These are phyloP conservation scores for Percopsis omiscomaycus DNA, from an alignment of 2,797 vertebrate genomes.

Conservation along the genomic window DNA sequence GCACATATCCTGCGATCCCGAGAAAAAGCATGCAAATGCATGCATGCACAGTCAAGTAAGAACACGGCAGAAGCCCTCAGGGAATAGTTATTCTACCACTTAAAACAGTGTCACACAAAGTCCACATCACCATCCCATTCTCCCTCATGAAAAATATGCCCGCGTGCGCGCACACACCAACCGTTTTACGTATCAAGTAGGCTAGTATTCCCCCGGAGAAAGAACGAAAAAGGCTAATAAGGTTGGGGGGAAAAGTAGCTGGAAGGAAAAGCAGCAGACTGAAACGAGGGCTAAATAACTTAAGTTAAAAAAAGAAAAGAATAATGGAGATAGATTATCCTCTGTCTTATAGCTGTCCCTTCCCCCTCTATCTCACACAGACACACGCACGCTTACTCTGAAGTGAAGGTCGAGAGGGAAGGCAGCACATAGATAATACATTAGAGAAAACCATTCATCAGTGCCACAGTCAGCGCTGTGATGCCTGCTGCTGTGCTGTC, in stretches of 20 bases:
- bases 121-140: constrained; percentile 33
- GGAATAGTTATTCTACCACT: constrained; percentile 22
- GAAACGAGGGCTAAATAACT: constrained; percentile 49
- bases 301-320: constrained; percentile 29
- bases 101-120: constrained; percentile 29
- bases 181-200: constrained; percentile 34
- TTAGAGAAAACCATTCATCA: constrained; percentile 54
- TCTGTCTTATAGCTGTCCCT: constrained; percentile 32
- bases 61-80: constrained; percentile 7
- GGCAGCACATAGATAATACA: constrained; percentile 45
- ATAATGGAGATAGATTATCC: constrained; percentile 55
- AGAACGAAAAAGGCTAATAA: constrained; percentile 36
- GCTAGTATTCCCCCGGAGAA: constrained; percentile 44
- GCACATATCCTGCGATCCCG: no score
- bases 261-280: constrained; percentile 41
- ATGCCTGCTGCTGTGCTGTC: constrained; percentile 26
- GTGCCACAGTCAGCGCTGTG: not conserved
- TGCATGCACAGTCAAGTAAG: constrained; percentile 17
- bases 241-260: constrained; percentile 27
- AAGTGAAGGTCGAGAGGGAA: constrained; percentile 46
- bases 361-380: constrained; percentile 10
- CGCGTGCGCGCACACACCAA: constrained; percentile 16
- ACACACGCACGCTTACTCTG: constrained; percentile 18
- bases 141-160: not conserved
- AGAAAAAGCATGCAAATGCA: not conserved